phyloP scores from a whole-genome alignment of 2,888 invertebrate genomes.

The Limnephilus lunatus region DNA sequence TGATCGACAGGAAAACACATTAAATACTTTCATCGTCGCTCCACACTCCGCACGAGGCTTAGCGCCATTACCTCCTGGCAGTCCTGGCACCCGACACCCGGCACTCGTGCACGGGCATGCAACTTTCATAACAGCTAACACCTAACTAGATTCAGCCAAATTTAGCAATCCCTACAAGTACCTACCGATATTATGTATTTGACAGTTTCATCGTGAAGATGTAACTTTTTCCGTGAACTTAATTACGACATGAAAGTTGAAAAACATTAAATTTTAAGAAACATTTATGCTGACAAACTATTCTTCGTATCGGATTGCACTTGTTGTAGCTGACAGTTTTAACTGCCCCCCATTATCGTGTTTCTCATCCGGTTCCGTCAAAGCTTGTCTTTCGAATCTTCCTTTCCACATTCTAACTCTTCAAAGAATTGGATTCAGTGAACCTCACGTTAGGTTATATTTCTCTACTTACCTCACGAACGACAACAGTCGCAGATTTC shows the following conservation, averaged over 20 bases:
- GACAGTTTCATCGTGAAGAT: background rate
- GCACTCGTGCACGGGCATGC: background rate
- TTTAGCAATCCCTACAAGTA: background rate
- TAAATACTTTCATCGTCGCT: conserved; percentile 22
- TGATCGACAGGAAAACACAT: conserved; percentile 29
- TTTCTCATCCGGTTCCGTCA: background rate
- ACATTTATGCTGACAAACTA: too few relatives aligned
- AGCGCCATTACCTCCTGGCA: background rate
- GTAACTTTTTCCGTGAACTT: background rate
- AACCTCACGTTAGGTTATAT: background rate
- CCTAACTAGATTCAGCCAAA: background rate
- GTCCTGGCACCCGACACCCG: background rate
- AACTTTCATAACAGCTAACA: background rate
- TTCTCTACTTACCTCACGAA: background rate
- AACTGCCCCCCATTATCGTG: background rate
- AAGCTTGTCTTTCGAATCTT: background rate
- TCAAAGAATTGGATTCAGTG: background rate
- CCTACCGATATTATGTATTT: background rate
- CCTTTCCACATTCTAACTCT: background rate
- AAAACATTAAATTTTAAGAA: background rate
- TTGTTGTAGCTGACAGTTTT: background rate
- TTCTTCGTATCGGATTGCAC: background rate
- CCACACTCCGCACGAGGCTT: background rate
- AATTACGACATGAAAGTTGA: background rate
- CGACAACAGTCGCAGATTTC: background rate